Evolutionary conservation across 2,113 vertebrate species (phyloP).

Genomic region (Colistium nudipinnis): DNA sequence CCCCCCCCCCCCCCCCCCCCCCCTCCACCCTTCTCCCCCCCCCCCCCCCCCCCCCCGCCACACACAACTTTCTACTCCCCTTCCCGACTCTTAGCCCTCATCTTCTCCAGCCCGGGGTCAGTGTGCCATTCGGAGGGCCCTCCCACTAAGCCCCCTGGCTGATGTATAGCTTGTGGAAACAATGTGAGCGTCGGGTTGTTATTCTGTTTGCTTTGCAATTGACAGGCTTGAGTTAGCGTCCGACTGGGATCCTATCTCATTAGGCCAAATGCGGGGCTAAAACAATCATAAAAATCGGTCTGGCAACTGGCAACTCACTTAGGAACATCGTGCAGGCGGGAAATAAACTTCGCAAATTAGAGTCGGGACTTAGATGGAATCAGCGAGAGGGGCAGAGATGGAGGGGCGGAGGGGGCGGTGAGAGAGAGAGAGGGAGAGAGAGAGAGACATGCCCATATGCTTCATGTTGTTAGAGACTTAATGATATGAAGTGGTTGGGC

Average conservation of each 20-base stretch:
- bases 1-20: background rate
- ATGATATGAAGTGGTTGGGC: conserved; percentile 90
- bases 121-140: conserved; percentile 16
- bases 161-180: conserved; percentile 70
- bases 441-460: conserved; percentile 77
- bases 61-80: conserved; percentile 5
- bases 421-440: conserved; percentile 1
- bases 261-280: conserved; percentile 93
- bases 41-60: no score
- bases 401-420: conserved; percentile 5
- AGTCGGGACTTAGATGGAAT: conserved; percentile 50
- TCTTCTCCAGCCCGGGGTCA: conserved; percentile 41
- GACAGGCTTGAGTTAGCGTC: conserved; percentile 92
- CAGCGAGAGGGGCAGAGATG: conserved; percentile 12
- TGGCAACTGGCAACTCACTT: conserved; percentile 93
- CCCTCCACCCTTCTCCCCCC: no score
- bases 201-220: conserved; percentile 85
- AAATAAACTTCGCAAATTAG: conserved; percentile 91
- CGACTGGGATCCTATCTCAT: conserved; percentile 96
- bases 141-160: conserved; percentile 24
- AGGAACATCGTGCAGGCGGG: conserved; percentile 88
- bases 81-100: conserved; percentile 25
- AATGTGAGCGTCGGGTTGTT: conserved; percentile 61
- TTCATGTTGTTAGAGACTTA: conserved; percentile 87
- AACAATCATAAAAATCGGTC: conserved; percentile 96